Conservation (phyloP, 2,888 invertebrate genomes). For the Ryuthela nishihirai region DNA sequence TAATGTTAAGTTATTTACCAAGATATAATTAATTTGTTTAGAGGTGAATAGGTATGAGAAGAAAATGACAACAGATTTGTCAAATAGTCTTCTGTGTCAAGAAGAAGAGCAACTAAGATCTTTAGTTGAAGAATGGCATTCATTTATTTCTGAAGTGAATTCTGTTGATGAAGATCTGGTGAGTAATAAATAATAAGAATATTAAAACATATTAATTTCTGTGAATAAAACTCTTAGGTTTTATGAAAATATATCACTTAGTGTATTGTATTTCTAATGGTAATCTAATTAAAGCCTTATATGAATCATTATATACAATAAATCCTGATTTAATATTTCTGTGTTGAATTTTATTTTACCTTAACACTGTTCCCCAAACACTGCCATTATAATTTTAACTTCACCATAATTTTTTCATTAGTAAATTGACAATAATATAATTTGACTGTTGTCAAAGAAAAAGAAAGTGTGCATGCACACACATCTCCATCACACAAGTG, state of each 20-base stretch:
- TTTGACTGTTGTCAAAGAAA: no score
- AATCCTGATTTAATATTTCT: no score
- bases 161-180: constrained; percentile 42
- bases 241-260: constrained; percentile 1
- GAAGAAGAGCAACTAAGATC: constrained; percentile 51
- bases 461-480: no score
- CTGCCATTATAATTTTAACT: no score
- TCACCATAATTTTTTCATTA: no score
- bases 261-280: neutral
- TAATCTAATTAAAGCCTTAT: no score
- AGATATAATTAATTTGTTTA: neutral
- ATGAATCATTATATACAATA: no score
- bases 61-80: constrained; percentile 52
- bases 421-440: no score
- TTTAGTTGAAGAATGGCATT: constrained; percentile 54
- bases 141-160: constrained; percentile 51
- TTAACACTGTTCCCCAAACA: no score
- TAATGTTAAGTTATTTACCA: neutral
- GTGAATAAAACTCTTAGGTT: neutral
- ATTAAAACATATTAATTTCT: neutral
- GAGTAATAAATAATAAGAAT: constrained; percentile 1
- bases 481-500: no score
- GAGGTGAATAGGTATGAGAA: constrained; percentile 46
- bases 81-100: constrained; percentile 51
- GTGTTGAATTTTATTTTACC: no score